Evolutionary conservation across 2,888 invertebrate species (phyloP).

Genomic region (Emmelina monodactyla): DNA sequence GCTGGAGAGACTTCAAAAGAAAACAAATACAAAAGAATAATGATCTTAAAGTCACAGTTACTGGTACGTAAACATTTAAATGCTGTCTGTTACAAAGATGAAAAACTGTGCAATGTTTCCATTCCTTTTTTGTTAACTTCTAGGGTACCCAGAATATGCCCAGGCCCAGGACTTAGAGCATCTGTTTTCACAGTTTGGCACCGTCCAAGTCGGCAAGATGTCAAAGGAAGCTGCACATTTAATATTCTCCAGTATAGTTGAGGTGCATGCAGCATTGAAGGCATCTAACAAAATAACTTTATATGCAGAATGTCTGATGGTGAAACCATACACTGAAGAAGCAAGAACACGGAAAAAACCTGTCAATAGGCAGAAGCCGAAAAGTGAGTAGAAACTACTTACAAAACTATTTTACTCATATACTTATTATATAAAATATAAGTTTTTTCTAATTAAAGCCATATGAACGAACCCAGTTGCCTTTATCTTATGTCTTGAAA

Average conservation of each 20-base stretch:
- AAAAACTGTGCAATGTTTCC: too few species aligned
- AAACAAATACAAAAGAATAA: too few species aligned
- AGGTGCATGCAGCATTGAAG: constrained; percentile 22
- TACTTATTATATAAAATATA: too few species aligned
- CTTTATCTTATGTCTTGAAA: too few species aligned
- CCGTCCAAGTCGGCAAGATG: constrained; percentile 24
- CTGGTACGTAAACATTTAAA: too few species aligned
- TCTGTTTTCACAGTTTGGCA: constrained; percentile 28
- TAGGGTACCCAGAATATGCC: constrained; percentile 40
- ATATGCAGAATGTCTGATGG: constrained; percentile 33
- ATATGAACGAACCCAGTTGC: too few species aligned
- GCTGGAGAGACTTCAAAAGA: too few species aligned
- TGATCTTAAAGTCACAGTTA: too few species aligned
- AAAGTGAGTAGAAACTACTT: constrained; percentile 23
- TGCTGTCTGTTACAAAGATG: too few species aligned
- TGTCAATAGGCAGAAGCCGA: constrained; percentile 25
- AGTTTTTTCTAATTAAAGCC: too few species aligned
- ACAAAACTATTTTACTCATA: too few species aligned
- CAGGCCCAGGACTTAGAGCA: constrained; percentile 30
- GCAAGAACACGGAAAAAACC: constrained; percentile 14
- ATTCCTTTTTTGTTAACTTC: too few species aligned
- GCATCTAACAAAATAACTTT: constrained; percentile 24
- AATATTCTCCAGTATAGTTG: constrained; percentile 17
- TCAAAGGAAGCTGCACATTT: constrained; percentile 23
- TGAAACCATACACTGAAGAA: constrained; percentile 18